Base-by-base conservation (phyloP, 2,888 invertebrate genomes). In the Netelia fuscicornis region DNA sequence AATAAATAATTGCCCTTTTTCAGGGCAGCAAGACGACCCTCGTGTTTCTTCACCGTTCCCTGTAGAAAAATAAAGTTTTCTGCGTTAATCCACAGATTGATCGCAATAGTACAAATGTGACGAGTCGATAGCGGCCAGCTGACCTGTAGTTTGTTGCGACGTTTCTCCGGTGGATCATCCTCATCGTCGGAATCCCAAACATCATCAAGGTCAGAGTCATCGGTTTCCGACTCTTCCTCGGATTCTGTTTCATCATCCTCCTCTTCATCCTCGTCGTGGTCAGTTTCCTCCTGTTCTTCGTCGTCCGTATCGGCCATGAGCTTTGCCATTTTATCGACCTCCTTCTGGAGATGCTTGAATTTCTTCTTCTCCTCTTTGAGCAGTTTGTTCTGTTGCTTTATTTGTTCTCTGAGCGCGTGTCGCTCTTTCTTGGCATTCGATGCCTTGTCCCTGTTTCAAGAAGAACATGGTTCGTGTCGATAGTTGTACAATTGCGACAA, bases 281-380 rank as follows among this genome's bases (percentile, higher is more conserved):
- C 96, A n/a, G 96, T 96, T 48, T 96, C 96, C 2, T 96, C 96
- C 3, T 96, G 96, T 0, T 96, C 96, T 1, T 97, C 97, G 6
- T 96, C 96, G 0, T 96, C 97, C 1, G 96, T 96, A 90, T 97
- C 97, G 89, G 97, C 97, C 97, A 98, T 97, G 91, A 98, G 95
- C 17, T 97, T 96, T 0, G 98, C 98, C 98, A 98, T 98, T 94
- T 98, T 98, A 91, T 98, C 97, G 10, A 98, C 98, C 94, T 98
- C 98, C 88, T 97, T 97, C 92, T 98, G 97, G 60, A 98, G 94
- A 88, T 96, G 96, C 91, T 97, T 97, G 94, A 96, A 97, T 94
- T 97, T 97, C 90, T 96, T 96, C 91, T 97, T 97, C 90, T 97
- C 98, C 58, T 97, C 97, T 89, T 96, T 97, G 76, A 97, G 95